Evolutionary conservation across 2,888 invertebrate genomes (phyloP), one percentile per base, ranked within the genome.

Genomic region (Serripes groenlandicus): DNA sequence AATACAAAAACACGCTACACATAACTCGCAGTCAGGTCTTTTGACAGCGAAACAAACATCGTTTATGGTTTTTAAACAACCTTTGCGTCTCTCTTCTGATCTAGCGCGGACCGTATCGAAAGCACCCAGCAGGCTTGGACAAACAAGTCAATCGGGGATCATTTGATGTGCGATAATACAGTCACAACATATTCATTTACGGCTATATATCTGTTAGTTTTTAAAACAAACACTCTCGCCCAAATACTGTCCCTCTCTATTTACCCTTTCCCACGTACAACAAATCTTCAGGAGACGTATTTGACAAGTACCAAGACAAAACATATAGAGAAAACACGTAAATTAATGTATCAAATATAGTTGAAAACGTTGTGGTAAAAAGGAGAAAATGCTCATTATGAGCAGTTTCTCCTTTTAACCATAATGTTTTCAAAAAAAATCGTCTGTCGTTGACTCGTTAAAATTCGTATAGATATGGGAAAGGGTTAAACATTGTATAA

Each of bases 141-240:
- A 66, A 66, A 66, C 66, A 66, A 66, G 66, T 66, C 66, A 66
- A 66, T 66, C 66, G 66, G 42, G 35, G 11, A 66, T 66, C 66
- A 66, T 66, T 66, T 66, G 66, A 66, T 66, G 66, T 66, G 66
- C 66, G 66, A 66, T 66, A 66, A 42, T 37, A 28, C 5, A 28
- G 35, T 42, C 35, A 66, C 66, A 66, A 66, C 66, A 66, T 37
- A 66, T 66, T 66, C 66, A 66, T 66, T 66, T 66, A 66, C 66
- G 66, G 35, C 66, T 66, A 66, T 66, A 66, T 66, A 66, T 66
- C 66, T 66, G 66, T 66, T 66, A 66, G 66, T 66, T 66, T 66
- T 42, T 66, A 66, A 66, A 66, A 66, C 66, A 66, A 66, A 66
- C 66, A 66, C 66, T 9, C 66, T 66, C 42, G 42, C 42, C 66